A percentile compares a stretch with the other conserved stretches of the same genome.
phyloP scores from a whole-genome alignment of 2,797 vertebrate species.

The Sebastes wilsoni region DNA sequence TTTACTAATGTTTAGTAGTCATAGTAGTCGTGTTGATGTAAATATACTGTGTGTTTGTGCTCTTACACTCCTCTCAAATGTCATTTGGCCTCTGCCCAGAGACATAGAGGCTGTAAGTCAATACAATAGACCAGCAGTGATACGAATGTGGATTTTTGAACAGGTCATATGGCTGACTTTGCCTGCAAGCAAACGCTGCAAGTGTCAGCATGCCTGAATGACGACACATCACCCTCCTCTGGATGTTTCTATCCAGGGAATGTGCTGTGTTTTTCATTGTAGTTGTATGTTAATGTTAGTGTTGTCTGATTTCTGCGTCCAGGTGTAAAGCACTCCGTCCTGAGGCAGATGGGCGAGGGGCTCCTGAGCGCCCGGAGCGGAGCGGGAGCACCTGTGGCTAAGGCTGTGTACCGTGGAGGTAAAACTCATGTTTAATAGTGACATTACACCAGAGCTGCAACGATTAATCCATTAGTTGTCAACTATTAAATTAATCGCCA shows the following conservation, averaged over 20 bases:
- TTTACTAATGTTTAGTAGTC: background rate
- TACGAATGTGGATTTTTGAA: background rate
- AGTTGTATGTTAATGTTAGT: background rate
- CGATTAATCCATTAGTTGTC: too few relatives aligned
- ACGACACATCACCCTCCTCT: background rate
- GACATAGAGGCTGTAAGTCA: background rate
- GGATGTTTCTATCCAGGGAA: background rate
- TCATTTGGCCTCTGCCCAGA: background rate
- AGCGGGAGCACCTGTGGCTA: conserved; percentile 77
- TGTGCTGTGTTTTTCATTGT: background rate
- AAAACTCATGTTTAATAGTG: background rate
- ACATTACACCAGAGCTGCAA: background rate
- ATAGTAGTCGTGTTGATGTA: background rate
- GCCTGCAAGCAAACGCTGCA: background rate
- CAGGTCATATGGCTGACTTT: background rate
- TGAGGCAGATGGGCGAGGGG: conserved; percentile 89
- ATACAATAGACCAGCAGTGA: background rate
- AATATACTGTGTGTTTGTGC: background rate
- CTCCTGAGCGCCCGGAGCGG: conserved; percentile 86
- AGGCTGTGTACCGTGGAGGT: conserved; percentile 90
- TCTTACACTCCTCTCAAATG: background rate
- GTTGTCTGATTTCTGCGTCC: conserved; percentile 4
- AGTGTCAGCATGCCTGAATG: background rate
- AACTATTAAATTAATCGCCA: too few relatives aligned
- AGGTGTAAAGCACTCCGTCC: conserved; percentile 89